Percentiles rank a stretch among this genome's conserved stretches.
Conservation (phyloP, 2,888 invertebrate species). For the Torymus aiolomorphi region DNA sequence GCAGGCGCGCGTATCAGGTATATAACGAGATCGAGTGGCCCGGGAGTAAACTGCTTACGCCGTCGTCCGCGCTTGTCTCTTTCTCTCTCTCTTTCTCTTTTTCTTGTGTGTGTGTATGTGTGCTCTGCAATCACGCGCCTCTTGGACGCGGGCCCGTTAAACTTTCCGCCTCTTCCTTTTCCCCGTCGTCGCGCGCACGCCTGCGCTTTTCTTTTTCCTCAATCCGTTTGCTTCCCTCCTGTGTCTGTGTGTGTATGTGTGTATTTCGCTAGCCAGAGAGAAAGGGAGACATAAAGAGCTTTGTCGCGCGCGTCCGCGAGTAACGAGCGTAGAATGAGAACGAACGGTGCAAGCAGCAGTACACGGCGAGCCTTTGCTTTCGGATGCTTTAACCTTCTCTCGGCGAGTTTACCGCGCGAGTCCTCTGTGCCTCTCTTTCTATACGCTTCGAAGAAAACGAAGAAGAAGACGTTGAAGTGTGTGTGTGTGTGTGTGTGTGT, state of each 20-base stretch:
- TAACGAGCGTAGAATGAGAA: conserved; percentile 36
- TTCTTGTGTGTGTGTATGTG: background rate
- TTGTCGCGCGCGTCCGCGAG: conserved; percentile 14
- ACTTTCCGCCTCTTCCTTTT: conserved; percentile 10
- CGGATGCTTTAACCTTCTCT: conserved; percentile 1
- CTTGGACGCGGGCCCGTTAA: conserved; percentile 44
- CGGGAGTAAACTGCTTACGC: conserved; percentile 50
- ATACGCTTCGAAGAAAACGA: background rate
- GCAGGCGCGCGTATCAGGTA: conserved; percentile 13
- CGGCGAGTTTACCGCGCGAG: no score
- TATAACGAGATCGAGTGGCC: conserved; percentile 43
- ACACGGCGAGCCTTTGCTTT: conserved; percentile 26
- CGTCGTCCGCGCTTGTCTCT: conserved; percentile 21
- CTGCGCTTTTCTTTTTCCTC: background rate
- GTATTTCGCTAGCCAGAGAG: background rate
- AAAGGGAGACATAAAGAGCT: conserved; percentile 45
- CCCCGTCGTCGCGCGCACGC: background rate
- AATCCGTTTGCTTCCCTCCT: conserved; percentile 7
- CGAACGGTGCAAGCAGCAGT: conserved; percentile 28
- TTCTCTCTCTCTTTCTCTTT: background rate
- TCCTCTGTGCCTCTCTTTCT: background rate
- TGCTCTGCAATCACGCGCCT: conserved; percentile 44
- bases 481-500: no score
- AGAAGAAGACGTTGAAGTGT: background rate
- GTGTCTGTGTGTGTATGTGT: background rate